Conservation (phyloP, 2,888 invertebrate species). For the Drosophila fungiperda region DNA sequence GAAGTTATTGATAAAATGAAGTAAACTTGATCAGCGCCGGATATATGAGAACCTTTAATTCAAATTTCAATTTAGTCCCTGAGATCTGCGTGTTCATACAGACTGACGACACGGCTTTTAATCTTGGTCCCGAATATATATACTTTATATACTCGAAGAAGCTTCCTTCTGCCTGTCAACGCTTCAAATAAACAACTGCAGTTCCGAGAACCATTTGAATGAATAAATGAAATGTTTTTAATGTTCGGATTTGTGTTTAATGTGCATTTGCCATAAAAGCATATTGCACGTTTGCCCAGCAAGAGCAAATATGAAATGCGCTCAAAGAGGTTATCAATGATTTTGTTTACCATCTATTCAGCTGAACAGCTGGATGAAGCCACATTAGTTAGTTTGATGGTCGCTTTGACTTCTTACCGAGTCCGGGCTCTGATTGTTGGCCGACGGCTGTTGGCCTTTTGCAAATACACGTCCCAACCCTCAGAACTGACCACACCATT, state of each 20-base stretch:
- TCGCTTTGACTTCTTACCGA: slow-evolving; percentile 4
- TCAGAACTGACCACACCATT: neutral
- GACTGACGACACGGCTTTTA: too few relatives aligned
- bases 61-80: too few relatives aligned
- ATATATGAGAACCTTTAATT: too few relatives aligned
- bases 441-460: slow-evolving; percentile 7
- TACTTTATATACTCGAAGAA: too few relatives aligned
- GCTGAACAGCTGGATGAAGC: neutral
- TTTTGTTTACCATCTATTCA: neutral
- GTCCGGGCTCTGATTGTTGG: slow-evolving; percentile 7
- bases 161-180: too few relatives aligned
- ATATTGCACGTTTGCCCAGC: neutral
- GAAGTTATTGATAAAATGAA: too few relatives aligned
- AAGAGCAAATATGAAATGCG: slow-evolving; percentile 3
- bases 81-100: too few relatives aligned
- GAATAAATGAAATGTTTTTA: neutral
- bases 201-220: neutral
- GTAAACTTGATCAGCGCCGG: too few relatives aligned
- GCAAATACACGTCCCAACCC: slow-evolving; percentile 3
- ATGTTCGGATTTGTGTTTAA: neutral
- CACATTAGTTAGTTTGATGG: neutral
- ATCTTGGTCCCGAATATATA: too few relatives aligned
- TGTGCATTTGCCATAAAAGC: slow-evolving; percentile 5
- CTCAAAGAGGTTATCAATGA: slow-evolving; percentile 1
- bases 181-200: neutral